Evolutionary conservation across 2,797 vertebrate genomes (phyloP), one percentile per base, ranked within the genome.

Genomic region (Phalloptychus januarius): DNA sequence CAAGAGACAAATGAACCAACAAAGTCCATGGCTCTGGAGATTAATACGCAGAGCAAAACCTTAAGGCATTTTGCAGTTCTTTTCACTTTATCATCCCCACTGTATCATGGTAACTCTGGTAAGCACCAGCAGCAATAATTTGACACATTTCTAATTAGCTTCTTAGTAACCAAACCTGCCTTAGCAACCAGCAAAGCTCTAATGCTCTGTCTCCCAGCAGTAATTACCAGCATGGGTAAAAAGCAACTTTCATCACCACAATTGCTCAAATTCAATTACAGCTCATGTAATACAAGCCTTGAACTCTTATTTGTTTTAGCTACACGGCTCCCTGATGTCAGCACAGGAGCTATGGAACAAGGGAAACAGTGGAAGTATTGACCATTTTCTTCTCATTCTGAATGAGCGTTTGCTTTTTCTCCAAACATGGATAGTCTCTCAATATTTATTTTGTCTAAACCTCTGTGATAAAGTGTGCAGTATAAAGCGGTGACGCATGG

Each of bases 141-240:
- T 52, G 56, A 78, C 23, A 44, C 52, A 74, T 56, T 79, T 58
- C 58, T 61, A 75, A 85, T 88, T 84, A 79, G 76, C 75, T 83
- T 83, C 80, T 71, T 77, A 76, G 79, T 84, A 80, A 85, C 83
- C 80, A 52, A 77, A 71, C 42, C 56, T 70, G 44, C 77, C 86
- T 46, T 84, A 81, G 84, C 80, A 79, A 88, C 77, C 63, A 8
- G 44, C 42, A 36, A 50, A 74, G 48, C 75, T 71, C 79, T 38
- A 44, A 44, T 45, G 71, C 58, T 74, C 72, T 0, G 70, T 71
- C 71, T 38, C 61, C 44, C 61, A 6, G n/a, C 42, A 48, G 69
- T 82, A 77, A 83, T 86, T 81, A 81, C 76, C 76, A 20, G 74
- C 12, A 23, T 12, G 38, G 58, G 20, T 80, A 38, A 52, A 79